A percentile compares a stretch with the other conserved stretches of the same genome.
These are phyloP conservation scores for Pagetopsis macropterus DNA, from an alignment of 2,797 vertebrate species.

Conservation along the genomic window DNA sequence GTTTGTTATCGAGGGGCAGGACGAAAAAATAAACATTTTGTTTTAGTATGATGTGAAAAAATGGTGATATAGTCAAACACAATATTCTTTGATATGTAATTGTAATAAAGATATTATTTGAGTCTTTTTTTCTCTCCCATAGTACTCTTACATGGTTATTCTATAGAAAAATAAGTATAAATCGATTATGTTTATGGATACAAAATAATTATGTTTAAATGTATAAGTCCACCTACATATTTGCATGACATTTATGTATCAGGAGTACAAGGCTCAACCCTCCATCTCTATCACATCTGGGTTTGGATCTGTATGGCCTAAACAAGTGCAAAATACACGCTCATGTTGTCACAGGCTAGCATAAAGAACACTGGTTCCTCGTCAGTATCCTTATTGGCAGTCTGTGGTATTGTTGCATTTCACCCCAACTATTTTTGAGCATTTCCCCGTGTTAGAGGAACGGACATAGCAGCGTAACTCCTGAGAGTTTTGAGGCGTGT, in stretches of 20 bases:
- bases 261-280: slow-evolving; percentile 57
- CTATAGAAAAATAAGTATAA: slow-evolving; percentile 87
- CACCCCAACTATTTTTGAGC: slow-evolving; percentile 80
- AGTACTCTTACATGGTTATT: slow-evolving; percentile 52
- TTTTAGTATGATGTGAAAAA: slow-evolving; percentile 60
- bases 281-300: slow-evolving; percentile 46
- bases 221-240: slow-evolving; percentile 76
- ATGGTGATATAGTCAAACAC: slow-evolving; percentile 69
- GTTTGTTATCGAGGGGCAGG: slow-evolving; percentile 48
- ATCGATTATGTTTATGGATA: slow-evolving; percentile 84
- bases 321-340: slow-evolving; percentile 46
- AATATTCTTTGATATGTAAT: slow-evolving; percentile 71
- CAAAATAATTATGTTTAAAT: slow-evolving; percentile 82
- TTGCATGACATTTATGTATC: slow-evolving; percentile 61
- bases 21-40: slow-evolving; percentile 41
- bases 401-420: slow-evolving; percentile 59
- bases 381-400: slow-evolving; percentile 39
- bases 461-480: slow-evolving; percentile 59
- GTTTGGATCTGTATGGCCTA: slow-evolving; percentile 65
- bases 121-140: slow-evolving; percentile 36
- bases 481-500: slow-evolving; percentile 60
- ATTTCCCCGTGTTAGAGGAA: slow-evolving; percentile 21
- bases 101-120: slow-evolving; percentile 57
- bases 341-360: slow-evolving; percentile 33
- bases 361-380: slow-evolving; percentile 47